Conservation (phyloP, 2,113 vertebrate species). For the Ageneiosus marmoratus region DNA sequence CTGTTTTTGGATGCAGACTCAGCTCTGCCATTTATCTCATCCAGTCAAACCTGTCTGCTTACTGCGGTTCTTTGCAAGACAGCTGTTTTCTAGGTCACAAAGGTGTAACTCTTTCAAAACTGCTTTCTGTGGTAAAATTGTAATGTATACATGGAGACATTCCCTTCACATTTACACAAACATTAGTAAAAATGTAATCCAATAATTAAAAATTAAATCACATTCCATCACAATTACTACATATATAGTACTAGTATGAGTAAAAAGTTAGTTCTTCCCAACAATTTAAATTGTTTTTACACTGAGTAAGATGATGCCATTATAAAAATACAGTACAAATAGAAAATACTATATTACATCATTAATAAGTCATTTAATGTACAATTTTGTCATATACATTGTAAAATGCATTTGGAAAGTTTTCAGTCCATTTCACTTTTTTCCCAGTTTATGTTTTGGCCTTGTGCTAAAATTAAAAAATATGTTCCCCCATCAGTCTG, state of each 20-base stretch:
- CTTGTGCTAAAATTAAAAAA: no score
- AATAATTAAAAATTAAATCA: slow-evolving; percentile 37
- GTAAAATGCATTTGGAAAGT: no score
- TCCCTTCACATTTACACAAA: slow-evolving; percentile 25
- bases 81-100: slow-evolving; percentile 75
- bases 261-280: background rate
- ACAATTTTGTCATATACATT: no score
- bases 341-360: no score
- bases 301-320: background rate
- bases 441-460: no score
- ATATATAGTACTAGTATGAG: background rate
- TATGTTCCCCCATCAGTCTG: no score
- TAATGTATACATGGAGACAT: slow-evolving; percentile 12
- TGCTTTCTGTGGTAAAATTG: slow-evolving; percentile 37
- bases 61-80: slow-evolving; percentile 57
- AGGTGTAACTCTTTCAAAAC: slow-evolving; percentile 30
- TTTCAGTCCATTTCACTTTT: no score
- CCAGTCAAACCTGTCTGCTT: slow-evolving; percentile 54
- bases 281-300: background rate
- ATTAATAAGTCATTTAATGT: no score
- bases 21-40: slow-evolving; percentile 85
- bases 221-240: background rate
- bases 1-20: slow-evolving; percentile 96
- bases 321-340: no score
- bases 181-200: background rate